Evolutionary conservation across 2,888 invertebrate species (phyloP).

Genomic region (Hirudinaria manillensis): DNA sequence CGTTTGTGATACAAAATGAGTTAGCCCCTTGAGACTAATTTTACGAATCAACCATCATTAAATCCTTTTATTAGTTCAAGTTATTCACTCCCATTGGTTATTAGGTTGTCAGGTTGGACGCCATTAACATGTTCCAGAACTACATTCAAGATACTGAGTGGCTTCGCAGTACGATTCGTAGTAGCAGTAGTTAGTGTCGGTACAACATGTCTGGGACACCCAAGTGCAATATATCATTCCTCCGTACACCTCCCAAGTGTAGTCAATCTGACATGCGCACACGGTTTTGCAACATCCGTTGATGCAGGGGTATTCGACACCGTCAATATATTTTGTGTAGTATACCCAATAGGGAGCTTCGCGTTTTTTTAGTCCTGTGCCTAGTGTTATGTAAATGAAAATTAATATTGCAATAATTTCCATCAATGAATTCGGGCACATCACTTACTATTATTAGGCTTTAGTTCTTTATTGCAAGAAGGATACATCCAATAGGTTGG

Average conservation of each 20-base stretch:
- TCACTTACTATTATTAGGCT: not conserved
- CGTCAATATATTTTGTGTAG: not conserved
- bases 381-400: not conserved
- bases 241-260: not conserved
- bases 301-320: slow-evolving; percentile 7
- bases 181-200: too few species aligned
- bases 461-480: not conserved
- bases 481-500: slow-evolving; percentile 24
- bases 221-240: slow-evolving; percentile 10
- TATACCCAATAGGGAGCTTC: slow-evolving; percentile 18
- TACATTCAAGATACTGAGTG: too few species aligned
- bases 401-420: too few species aligned
- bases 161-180: too few species aligned
- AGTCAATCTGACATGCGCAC: not conserved
- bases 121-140: too few species aligned
- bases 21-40: too few species aligned
- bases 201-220: not conserved
- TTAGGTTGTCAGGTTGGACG: too few species aligned
- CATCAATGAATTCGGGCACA: not conserved
- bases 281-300: slow-evolving; percentile 19
- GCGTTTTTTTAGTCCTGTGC: not conserved
- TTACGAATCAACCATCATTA: too few species aligned
- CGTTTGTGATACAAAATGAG: too few species aligned
- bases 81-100: too few species aligned
- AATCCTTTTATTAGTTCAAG: too few species aligned